Base-by-base conservation (phyloP, 2,113 vertebrate genomes). In the Diadophis punctatus region DNA sequence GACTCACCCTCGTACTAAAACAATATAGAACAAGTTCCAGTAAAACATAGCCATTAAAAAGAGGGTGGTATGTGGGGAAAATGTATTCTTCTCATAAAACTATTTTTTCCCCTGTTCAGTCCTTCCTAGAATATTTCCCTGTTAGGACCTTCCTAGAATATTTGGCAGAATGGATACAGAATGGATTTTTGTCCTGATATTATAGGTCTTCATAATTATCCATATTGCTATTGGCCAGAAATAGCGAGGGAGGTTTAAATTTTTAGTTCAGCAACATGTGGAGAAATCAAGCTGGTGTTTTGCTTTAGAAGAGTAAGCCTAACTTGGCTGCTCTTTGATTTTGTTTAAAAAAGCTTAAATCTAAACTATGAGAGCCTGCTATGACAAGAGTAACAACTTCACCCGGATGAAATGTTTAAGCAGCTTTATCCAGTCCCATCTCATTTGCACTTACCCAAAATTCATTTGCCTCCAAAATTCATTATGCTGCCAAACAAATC, bases 401-500 rank as follows among this genome's bases (percentile, higher is more conserved):
- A 49, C 58, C 43, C 49, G 2, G 56, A 4, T 18, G 88, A 51
- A 49, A 48, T 88, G 91, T 87, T 88, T 23, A 80, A 80, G 34
- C 48, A 88, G 60, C 14, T 74, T 52, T 74, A 51, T 88, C 86
- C 51, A 52, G 58, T 74, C 34, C 86, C 53, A 48, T 46, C 34
- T 80, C 49, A 55, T 88, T 53, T 74, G n/a, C 49, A 46, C 86
- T 88, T 53, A 92, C 34, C 58, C n/a, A 92, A 63, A 80, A 80
- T 80, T 80, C 74, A 80, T 52, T 63, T 88, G 49, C 49, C 16
- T 88, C 46, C 23, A 16, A 80, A 88, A 27, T 27, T 74, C 91
- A 80, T 53, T 51, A 52, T n/a, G 49, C 58, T 92, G 91, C 91
- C 86, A 88, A 88, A 88, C 49, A 92, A 92, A 88, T 92, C 86